Base-by-base conservation (phyloP, 2,888 invertebrate species). In the Hemithea aestivaria region DNA sequence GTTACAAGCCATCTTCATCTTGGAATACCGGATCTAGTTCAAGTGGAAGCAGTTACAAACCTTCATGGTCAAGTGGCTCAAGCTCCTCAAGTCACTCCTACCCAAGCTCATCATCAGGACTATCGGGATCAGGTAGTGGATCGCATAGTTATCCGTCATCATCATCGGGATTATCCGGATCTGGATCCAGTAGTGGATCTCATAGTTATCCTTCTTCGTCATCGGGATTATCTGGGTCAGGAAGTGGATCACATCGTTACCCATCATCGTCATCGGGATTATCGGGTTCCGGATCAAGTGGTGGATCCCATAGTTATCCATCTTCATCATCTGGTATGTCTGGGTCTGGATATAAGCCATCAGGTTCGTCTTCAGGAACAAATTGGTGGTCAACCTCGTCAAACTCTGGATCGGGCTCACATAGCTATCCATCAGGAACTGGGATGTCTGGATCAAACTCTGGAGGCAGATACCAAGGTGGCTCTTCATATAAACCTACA, bases 361-460 rank as follows among this genome's bases (percentile, higher is more conserved):
- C 58, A 2, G 58, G 48, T 4, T 42, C 42, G 7, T 33, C 37
- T 10, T 40, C 45, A 20, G 40, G 40, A 22, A 39, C 24, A n/a
- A 34, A 57, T 30, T 53, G 55, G 2, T 32, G 39, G 5, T 45
- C 54, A 9, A 60, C 61, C 3, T 22, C 55, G 6, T 61, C 61
- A 3, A 16, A 55, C 2, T 63, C 62, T 0, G 58, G 60, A 12
- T 46, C 32, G 8, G 48, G 42, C 6, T 41, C 42, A 10, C 16
- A 27, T 9, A 16, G 21, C 7, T 37, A 41, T 1, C 40, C 56
- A 5, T 53, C 56, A 7, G 41, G 40, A n/a, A 38, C 48, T 3
- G 52, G 50, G 5, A 12, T 46, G 1, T 50, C 51, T 0, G 53
- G 48, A 7, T 54, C 56, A 3, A 52, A 51, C 27, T 51, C 45